Conservation (phyloP, 2,113 vertebrate genomes). For the Capreolus pygargus region DNA sequence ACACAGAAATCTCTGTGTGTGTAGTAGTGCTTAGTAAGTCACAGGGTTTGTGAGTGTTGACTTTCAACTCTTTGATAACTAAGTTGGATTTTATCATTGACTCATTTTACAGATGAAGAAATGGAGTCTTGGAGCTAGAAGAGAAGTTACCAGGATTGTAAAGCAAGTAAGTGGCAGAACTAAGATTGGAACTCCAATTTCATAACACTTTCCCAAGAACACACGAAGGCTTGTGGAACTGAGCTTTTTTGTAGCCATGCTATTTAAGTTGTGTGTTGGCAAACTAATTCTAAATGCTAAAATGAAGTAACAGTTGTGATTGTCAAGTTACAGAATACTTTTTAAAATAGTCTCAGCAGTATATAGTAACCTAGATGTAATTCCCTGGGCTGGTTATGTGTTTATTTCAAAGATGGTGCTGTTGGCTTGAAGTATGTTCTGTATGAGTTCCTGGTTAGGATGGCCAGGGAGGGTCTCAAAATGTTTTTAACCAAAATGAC, state of each 20-base stretch:
- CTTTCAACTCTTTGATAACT: background rate
- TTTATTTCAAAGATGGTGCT: background rate
- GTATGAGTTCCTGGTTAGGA: background rate
- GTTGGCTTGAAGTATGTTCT: background rate
- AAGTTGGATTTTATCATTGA: background rate
- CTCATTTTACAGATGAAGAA: conserved; percentile 40
- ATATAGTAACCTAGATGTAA: background rate
- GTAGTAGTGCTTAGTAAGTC: background rate
- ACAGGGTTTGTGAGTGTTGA: background rate
- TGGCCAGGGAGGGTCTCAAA: background rate
- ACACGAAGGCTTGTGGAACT: background rate
- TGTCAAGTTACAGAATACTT: background rate
- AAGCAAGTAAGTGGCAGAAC: background rate
- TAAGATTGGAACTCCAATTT: background rate
- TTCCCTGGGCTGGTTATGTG: background rate
- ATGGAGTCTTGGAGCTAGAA: background rate
- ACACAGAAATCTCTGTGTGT: background rate
- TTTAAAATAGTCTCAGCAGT: background rate
- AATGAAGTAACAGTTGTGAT: background rate
- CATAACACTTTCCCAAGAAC: background rate
- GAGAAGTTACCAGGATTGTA: background rate
- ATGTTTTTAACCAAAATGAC: background rate
- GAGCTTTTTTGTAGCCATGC: background rate
- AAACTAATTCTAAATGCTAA: background rate
- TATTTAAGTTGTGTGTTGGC: background rate